Evolutionary conservation across 2,888 invertebrate species (phyloP).

Genomic region (Dicranocentrus wangi): DNA sequence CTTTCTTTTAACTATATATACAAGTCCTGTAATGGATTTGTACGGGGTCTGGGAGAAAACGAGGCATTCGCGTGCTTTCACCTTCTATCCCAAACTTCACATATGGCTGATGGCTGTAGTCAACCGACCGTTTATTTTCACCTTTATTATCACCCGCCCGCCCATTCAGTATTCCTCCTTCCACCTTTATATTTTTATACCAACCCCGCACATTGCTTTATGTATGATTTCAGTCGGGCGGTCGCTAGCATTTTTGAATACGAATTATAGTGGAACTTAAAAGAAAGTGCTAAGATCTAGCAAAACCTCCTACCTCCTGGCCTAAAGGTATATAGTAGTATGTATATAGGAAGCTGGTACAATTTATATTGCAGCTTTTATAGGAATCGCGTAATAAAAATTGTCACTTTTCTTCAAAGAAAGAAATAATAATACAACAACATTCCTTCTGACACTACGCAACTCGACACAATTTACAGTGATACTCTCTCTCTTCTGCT

Average conservation of each 20-base stretch:
- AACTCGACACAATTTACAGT: no score
- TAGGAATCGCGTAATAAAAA: neutral
- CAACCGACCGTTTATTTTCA: slow-evolving; percentile 3
- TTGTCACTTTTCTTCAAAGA: slow-evolving; percentile 6
- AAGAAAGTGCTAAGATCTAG: no score
- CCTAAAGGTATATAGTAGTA: no score
- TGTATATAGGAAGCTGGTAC: no score
- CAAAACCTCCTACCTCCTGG: no score
- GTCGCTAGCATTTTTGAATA: no score
- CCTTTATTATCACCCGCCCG: neutral
- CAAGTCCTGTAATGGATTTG: neutral
- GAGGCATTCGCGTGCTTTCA: slow-evolving; percentile 1
- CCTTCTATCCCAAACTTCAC: neutral
- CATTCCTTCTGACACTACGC: neutral
- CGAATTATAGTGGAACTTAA: no score
- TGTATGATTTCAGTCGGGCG: no score
- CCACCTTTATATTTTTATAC: no score
- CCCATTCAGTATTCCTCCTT: neutral
- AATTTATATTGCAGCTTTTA: no score
- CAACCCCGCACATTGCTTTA: no score
- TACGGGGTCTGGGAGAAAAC: neutral
- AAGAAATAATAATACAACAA: neutral
- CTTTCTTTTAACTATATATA: neutral
- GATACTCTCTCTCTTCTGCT: no score
- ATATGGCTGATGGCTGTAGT: neutral